These are phyloP conservation scores for Lutjanus campechanus DNA, from an alignment of 2,797 vertebrate species.

Conservation along the genomic window DNA sequence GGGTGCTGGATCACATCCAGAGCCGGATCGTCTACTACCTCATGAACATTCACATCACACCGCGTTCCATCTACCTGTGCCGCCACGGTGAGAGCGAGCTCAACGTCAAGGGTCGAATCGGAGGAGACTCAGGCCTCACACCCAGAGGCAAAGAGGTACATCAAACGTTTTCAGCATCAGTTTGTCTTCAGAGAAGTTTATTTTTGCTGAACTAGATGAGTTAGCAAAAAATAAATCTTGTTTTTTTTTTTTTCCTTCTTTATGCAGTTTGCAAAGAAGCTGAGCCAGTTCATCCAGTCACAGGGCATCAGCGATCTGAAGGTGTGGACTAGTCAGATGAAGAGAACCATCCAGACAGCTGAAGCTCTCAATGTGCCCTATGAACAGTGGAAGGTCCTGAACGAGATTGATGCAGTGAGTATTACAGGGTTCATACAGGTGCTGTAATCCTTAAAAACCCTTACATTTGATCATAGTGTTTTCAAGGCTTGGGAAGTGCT, in stretches of 20 bases:
- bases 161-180: neutral
- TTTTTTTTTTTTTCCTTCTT: neutral
- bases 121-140: constrained; percentile 97
- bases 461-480: no score
- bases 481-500: no score
- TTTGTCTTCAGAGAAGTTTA: no score
- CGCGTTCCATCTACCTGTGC: constrained; percentile 98
- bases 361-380: constrained; percentile 94
- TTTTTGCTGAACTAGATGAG: neutral
- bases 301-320: constrained; percentile 95
- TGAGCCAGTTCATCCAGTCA: constrained; percentile 91
- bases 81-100: constrained; percentile 98
- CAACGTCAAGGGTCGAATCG: constrained; percentile 94
- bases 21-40: constrained; percentile 99
- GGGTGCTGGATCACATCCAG: constrained; percentile 97
- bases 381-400: constrained; percentile 99
- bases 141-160: constrained; percentile 90
- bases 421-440: no score
- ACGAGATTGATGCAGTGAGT: constrained; percentile 97
- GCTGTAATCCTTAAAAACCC: no score
- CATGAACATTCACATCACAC: constrained; percentile 99
- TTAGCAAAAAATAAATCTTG: neutral
- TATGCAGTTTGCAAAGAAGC: constrained; percentile 90
- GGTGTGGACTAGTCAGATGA: constrained; percentile 99
- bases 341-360: constrained; percentile 98